Evolutionary conservation across 2,797 vertebrate species (phyloP).

Genomic region (Pangasius djambal): DNA sequence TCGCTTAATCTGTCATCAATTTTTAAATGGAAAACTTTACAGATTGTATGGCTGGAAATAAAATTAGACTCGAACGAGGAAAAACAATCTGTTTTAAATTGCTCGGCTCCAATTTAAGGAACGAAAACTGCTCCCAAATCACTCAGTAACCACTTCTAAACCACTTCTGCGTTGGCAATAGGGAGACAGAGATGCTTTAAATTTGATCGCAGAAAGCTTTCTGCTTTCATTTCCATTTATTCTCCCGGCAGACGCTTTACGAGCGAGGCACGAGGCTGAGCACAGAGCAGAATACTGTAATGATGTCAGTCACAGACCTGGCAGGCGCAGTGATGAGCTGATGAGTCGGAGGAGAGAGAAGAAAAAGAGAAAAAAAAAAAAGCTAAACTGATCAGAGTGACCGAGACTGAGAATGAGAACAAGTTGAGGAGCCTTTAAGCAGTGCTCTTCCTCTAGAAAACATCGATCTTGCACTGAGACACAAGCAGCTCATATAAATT

Average conservation of each 20-base stretch:
- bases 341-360: not conserved
- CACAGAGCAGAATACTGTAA: not conserved
- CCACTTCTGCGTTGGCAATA: not conserved
- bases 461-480: not conserved
- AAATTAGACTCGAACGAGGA: not conserved
- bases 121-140: not conserved
- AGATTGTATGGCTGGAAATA: not conserved
- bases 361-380: not conserved
- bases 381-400: not conserved
- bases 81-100: constrained; percentile 3
- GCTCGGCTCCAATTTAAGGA: too few relatives aligned
- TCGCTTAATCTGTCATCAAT: too few relatives aligned
- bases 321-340: not conserved
- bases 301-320: constrained; percentile 2
- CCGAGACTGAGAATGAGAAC: not conserved
- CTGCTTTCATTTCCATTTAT: constrained; percentile 22
- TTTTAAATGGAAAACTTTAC: not conserved
- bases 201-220: constrained; percentile 10
- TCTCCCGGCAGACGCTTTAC: not conserved
- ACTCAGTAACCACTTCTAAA: not conserved
- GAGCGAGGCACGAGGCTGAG: not conserved
- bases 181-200: constrained; percentile 7
- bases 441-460: not conserved
- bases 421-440: not conserved
- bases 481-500: not conserved